phyloP scores from a whole-genome alignment of 2,797 vertebrate species.

The Hemitrygon akajei region DNA sequence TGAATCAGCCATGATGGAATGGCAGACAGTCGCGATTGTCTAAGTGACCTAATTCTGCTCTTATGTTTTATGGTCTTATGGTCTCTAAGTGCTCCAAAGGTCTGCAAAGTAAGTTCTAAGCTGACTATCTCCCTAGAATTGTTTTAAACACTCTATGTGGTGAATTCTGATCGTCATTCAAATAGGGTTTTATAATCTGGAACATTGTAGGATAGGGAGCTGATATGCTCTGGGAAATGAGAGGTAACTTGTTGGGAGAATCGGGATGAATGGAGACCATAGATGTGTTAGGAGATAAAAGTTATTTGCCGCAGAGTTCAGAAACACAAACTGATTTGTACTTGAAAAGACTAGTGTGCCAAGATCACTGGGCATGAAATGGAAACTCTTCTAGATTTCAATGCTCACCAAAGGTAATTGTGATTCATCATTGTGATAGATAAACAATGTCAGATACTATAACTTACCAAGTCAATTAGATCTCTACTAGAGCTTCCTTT shows the following conservation, averaged over 20 bases:
- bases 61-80: too few relatives aligned
- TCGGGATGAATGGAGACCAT: not conserved
- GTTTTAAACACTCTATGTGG: too few relatives aligned
- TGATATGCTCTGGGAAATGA: not conserved
- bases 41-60: too few relatives aligned
- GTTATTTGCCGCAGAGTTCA: not conserved
- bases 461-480: constrained; percentile 13
- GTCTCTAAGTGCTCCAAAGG: too few relatives aligned
- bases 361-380: constrained; percentile 11
- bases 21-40: too few relatives aligned
- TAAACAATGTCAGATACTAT: constrained; percentile 18
- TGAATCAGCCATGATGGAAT: too few relatives aligned
- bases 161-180: too few relatives aligned
- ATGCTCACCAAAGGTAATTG: not conserved
- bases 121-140: too few relatives aligned
- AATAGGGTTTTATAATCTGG: not conserved
- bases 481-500: not conserved
- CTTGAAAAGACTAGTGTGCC: not conserved
- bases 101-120: too few relatives aligned
- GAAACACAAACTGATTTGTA: not conserved
- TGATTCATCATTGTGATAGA: not conserved
- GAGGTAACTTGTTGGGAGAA: not conserved
- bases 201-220: not conserved
- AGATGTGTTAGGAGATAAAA: not conserved
- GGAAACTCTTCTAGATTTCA: not conserved